A percentile compares a stretch with the other conserved stretches of the same genome.
These are phyloP conservation scores for Eumeta japonica DNA, from an alignment of 1,140 invertebrate species.

Conservation along the genomic window DNA sequence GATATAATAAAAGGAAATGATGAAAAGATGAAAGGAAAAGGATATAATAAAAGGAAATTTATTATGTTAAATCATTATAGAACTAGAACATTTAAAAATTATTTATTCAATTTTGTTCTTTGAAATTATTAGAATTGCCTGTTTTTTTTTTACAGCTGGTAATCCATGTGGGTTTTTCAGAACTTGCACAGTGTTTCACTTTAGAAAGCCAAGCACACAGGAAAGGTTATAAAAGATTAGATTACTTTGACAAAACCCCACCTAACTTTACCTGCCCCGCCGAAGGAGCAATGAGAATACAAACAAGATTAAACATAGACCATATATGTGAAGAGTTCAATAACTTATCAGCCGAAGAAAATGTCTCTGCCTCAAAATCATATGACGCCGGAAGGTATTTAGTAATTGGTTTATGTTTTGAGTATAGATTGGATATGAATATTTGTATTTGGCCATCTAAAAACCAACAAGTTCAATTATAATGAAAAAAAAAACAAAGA, in stretches of 20 bases:
- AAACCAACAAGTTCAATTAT: no score
- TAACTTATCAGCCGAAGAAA: constrained; percentile 16
- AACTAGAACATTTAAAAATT: neutral
- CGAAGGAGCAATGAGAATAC: constrained; percentile 42
- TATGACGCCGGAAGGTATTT: constrained; percentile 49
- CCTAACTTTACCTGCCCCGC: constrained; percentile 36
- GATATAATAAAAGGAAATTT: no score
- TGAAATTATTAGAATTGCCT: neutral
- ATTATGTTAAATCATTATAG: neutral
- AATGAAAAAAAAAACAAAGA: no score
- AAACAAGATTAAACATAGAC: constrained; percentile 42
- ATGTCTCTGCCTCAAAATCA: constrained; percentile 29
- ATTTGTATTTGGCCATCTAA: neutral
- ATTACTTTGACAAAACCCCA: constrained; percentile 53
- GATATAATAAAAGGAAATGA: no score
- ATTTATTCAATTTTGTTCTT: neutral
- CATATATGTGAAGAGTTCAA: constrained; percentile 47
- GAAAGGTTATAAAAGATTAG: constrained; percentile 55
- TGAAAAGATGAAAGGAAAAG: no score
- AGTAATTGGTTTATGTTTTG: neutral
- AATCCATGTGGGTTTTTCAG: constrained; percentile 67
- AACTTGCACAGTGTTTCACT: constrained; percentile 51
- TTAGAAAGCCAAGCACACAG: constrained; percentile 61
- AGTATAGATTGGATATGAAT: neutral
- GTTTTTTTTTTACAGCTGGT: constrained; percentile 56